Percentiles rank a stretch among this genome's conserved stretches.
phyloP scores from a whole-genome alignment of 2,797 vertebrate genomes.

The Phalloptychus januarius region DNA sequence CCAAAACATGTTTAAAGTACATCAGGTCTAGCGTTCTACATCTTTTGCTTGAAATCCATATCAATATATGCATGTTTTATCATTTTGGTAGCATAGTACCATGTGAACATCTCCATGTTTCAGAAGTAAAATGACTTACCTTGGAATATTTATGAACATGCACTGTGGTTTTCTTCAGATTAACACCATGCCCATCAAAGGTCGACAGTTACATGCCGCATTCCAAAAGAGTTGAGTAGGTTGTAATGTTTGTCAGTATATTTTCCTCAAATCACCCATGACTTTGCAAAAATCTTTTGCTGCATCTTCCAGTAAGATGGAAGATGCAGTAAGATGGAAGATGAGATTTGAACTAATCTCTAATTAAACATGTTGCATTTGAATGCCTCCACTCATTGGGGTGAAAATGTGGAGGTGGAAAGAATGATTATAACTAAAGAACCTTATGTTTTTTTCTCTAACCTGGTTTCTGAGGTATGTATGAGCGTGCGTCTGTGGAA shows the following conservation, averaged over 20 bases:
- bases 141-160: not conserved
- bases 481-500: slow-evolving; percentile 51
- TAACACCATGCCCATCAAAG: not conserved
- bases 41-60: not conserved
- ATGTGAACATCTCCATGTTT: not conserved
- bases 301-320: too few species aligned
- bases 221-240: not conserved
- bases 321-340: too few species aligned
- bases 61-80: not conserved
- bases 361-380: slow-evolving; percentile 56
- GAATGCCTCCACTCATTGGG: slow-evolving; percentile 51
- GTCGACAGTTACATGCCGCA: not conserved
- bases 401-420: slow-evolving; percentile 53
- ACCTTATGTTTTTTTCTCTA: slow-evolving; percentile 57
- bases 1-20: not conserved
- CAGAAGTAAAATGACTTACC: not conserved
- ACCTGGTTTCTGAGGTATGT: slow-evolving; percentile 52
- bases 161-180: not conserved
- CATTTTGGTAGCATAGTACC: not conserved
- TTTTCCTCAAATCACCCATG: not conserved
- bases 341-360: slow-evolving; percentile 49
- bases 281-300: not conserved
- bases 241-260: not conserved
- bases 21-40: not conserved
- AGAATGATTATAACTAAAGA: slow-evolving; percentile 37